These are phyloP conservation scores for Phaenicophaeus curvirostris DNA, from an alignment of 2,797 vertebrate species.

Conservation along the genomic window DNA sequence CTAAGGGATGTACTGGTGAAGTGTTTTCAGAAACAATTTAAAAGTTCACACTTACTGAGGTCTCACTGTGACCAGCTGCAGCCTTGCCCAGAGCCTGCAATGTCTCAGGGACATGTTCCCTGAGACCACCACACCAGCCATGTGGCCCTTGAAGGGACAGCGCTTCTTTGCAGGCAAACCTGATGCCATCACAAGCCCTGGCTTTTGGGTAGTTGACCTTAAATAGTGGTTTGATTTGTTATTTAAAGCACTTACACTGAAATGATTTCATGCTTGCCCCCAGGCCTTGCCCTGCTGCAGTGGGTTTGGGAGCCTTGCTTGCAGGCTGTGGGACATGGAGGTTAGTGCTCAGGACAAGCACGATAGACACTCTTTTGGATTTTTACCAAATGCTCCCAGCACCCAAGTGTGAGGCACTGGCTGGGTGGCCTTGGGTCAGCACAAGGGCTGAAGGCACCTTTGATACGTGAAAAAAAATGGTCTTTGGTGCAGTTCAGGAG, in stretches of 20 bases:
- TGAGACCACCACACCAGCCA: too few species aligned
- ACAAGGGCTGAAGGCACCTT: neutral
- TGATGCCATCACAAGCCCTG: neutral
- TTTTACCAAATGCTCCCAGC: neutral
- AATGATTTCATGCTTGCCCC: neutral
- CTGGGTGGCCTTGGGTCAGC: neutral
- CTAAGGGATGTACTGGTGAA: neutral
- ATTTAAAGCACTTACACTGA: neutral
- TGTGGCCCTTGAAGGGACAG: neutral
- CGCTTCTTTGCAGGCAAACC: neutral
- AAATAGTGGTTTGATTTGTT: neutral
- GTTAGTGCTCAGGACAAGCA: rapidly evolving
- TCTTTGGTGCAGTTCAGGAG: neutral
- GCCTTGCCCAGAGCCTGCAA: rapidly evolving
- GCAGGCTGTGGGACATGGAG: rapidly evolving
- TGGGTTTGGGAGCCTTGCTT: neutral
- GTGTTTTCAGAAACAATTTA: neutral
- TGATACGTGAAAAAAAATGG: neutral
- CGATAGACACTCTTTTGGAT: rapidly evolving
- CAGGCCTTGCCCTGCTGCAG: rapidly evolving
- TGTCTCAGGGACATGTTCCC: neutral
- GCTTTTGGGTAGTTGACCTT: neutral
- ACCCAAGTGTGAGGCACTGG: neutral
- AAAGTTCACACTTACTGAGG: neutral
- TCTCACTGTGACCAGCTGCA: neutral